Evolutionary conservation across 2,888 invertebrate genomes (phyloP).

Genomic region (Oconnorella tubifera): DNA sequence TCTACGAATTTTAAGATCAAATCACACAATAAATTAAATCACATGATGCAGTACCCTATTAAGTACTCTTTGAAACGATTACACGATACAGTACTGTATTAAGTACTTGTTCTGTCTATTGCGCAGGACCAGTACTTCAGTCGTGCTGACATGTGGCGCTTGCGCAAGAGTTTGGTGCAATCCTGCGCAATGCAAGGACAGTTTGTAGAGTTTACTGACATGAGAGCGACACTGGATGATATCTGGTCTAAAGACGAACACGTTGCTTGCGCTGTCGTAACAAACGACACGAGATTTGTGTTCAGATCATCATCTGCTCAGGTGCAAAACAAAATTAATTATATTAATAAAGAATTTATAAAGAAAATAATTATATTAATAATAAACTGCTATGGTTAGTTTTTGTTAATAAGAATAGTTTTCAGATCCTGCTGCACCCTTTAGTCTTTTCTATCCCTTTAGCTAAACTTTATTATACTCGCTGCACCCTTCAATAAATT

Average conservation of each 20-base stretch:
- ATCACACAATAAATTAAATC: no score
- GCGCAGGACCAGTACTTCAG: slow-evolving; percentile 89
- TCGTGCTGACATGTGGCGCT: slow-evolving; percentile 96
- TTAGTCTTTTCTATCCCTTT: neutral
- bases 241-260: slow-evolving; percentile 95
- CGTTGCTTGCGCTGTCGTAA: slow-evolving; percentile 90
- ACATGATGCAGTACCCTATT: no score
- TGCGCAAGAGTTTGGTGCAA: slow-evolving; percentile 79
- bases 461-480: neutral
- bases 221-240: slow-evolving; percentile 69
- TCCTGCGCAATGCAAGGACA: slow-evolving; percentile 16
- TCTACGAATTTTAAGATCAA: no score
- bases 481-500: no score
- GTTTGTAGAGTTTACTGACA: slow-evolving; percentile 74
- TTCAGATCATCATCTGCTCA: slow-evolving; percentile 89
- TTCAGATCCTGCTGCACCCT: neutral
- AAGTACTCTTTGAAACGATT: no score
- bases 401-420: neutral
- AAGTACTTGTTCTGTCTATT: no score
- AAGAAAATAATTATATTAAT: neutral
- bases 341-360: neutral
- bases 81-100: no score
- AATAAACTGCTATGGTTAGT: neutral
- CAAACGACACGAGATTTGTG: slow-evolving; percentile 92
- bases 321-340: slow-evolving; percentile 58